Evolutionary conservation across 2,888 invertebrate species (phyloP).

Genomic region (Terebella lapidaria): DNA sequence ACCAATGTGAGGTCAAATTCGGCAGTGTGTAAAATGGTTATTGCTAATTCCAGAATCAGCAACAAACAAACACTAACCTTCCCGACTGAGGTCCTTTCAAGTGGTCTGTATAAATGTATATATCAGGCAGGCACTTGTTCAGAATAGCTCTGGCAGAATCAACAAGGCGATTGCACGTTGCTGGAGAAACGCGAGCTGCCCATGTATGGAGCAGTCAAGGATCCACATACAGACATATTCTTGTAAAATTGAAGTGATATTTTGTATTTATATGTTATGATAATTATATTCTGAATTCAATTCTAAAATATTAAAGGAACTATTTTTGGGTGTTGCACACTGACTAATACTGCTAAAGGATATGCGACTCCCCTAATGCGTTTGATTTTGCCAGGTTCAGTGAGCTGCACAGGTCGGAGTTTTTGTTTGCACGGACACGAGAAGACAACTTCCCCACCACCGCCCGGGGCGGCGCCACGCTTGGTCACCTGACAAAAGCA

Average conservation of each 20-base stretch:
- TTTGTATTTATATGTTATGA: too few species aligned
- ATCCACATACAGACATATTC: too few species aligned
- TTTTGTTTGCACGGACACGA: constrained; percentile 80
- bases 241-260: too few species aligned
- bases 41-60: too few species aligned
- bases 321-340: too few species aligned
- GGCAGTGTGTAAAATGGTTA: too few species aligned
- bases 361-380: constrained; percentile 84
- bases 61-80: too few species aligned
- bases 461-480: constrained; percentile 75
- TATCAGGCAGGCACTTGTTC: constrained; percentile 86
- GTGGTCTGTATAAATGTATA: constrained; percentile 92
- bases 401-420: constrained; percentile 70
- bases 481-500: constrained; percentile 58
- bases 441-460: constrained; percentile 88
- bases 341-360: too few species aligned
- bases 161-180: constrained; percentile 85
- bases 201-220: constrained; percentile 34
- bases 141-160: constrained; percentile 87
- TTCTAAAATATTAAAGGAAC: too few species aligned
- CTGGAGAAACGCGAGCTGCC: constrained; percentile 86
- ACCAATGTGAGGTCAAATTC: too few species aligned
- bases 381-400: constrained; percentile 83
- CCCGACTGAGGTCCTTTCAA: constrained; percentile 82
- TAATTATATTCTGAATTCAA: too few species aligned